Evolutionary conservation across 2,888 invertebrate genomes (phyloP).

Genomic region (Nebria salina): DNA sequence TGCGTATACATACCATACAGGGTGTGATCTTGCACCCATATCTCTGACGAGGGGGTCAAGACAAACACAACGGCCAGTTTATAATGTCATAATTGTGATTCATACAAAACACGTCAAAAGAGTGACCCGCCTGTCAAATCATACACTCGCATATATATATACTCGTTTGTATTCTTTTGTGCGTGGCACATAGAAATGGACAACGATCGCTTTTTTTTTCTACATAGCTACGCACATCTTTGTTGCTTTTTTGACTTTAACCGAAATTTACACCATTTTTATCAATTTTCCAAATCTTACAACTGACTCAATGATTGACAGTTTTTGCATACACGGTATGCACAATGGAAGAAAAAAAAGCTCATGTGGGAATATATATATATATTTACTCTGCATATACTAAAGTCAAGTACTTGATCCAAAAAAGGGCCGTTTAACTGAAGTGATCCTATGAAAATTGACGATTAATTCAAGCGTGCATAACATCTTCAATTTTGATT

Average conservation of each 20-base stretch:
- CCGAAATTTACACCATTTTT: background rate
- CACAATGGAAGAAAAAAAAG: background rate
- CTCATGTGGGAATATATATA: background rate
- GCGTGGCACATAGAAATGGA: background rate
- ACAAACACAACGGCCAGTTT: conserved; percentile 26
- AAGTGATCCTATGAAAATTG: conserved; percentile 47
- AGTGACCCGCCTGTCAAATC: conserved; percentile 52
- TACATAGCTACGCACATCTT: background rate
- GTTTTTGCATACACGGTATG: no score
- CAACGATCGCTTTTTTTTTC: background rate
- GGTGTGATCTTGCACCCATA: background rate
- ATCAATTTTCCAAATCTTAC: background rate
- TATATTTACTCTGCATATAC: background rate
- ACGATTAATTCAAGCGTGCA: conserved; percentile 49
- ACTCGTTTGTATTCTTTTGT: conserved; percentile 40
- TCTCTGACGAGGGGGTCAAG: conserved; percentile 5
- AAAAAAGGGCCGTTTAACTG: conserved; percentile 36
- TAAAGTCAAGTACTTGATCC: conserved; percentile 32
- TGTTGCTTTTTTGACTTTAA: background rate
- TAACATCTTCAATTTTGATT: conserved; percentile 49
- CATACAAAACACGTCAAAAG: background rate
- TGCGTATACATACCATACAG: background rate
- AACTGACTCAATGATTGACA: no score
- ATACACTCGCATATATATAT: conserved; percentile 17
- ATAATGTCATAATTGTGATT: conserved; percentile 56